A percentile compares a stretch with the other conserved stretches of the same genome.
Evolutionary conservation across 2,797 vertebrate species (phyloP).

Genomic region (Poeciliopsis paucimaculata): DNA sequence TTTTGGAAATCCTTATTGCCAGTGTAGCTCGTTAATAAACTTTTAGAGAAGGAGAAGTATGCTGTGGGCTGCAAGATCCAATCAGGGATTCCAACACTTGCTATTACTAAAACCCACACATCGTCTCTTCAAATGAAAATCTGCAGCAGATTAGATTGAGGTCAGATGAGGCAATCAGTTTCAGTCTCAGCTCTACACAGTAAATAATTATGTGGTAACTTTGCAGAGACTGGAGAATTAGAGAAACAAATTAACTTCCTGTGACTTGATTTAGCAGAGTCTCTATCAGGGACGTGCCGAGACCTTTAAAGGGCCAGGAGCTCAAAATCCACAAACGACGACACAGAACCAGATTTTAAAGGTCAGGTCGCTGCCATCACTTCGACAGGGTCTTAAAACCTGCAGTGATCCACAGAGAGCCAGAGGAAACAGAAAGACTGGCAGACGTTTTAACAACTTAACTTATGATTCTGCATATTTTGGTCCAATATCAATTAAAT

Average conservation of each 20-base stretch:
- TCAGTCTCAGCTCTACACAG: background rate
- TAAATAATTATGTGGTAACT: constrained; percentile 1
- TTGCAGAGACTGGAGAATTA: background rate
- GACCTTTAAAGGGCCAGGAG: background rate
- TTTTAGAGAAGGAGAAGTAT: background rate
- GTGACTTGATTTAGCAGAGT: background rate
- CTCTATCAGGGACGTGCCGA: background rate
- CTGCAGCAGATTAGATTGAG: constrained; percentile 1
- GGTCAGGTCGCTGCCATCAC: background rate
- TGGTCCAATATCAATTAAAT: too few relatives aligned
- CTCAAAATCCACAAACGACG: too few relatives aligned
- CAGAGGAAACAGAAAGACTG: background rate
- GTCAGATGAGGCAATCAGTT: constrained; percentile 5
- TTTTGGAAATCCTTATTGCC: background rate
- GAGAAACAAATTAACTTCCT: background rate
- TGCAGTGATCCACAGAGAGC: background rate
- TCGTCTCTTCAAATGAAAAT: background rate
- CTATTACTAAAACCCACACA: background rate
- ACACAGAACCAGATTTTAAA: background rate
- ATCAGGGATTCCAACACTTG: background rate
- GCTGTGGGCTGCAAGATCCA: background rate
- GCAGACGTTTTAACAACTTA: background rate
- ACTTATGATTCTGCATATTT: too few relatives aligned
- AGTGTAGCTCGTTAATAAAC: background rate
- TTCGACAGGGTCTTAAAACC: background rate